A percentile compares a stretch with the other conserved stretches of the same genome.
phyloP scores from a whole-genome alignment of 2,113 vertebrate genomes.

The Pedionomus torquatus region DNA sequence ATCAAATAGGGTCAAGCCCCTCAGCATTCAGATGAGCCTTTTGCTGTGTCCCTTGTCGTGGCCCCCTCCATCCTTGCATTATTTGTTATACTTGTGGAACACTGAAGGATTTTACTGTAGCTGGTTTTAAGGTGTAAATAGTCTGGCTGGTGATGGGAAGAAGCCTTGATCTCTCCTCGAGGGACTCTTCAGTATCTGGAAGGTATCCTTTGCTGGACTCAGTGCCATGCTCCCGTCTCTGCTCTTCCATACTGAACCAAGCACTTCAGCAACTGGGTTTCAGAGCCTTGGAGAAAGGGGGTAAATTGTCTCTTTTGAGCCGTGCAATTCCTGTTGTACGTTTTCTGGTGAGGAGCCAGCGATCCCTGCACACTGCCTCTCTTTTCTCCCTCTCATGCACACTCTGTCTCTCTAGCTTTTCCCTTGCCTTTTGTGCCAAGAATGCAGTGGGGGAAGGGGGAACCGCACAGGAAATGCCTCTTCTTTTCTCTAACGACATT shows the following conservation, averaged over 20 bases:
- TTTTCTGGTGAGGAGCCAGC: slow-evolving; percentile 56
- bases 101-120: not conserved
- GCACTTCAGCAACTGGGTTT: not conserved
- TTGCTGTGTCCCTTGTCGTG: not conserved
- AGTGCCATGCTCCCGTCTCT: not conserved
- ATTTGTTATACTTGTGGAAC: not conserved
- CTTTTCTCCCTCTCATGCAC: slow-evolving; percentile 55
- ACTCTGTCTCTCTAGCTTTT: slow-evolving; percentile 54
- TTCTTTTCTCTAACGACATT: slow-evolving; percentile 74
- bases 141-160: slow-evolving; percentile 10
- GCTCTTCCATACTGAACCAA: not conserved
- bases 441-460: slow-evolving; percentile 74
- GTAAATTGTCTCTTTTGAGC: slow-evolving; percentile 37
- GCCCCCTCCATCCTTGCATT: accelerated
- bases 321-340: slow-evolving; percentile 56
- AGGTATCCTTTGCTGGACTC: not conserved
- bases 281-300: not conserved
- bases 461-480: slow-evolving; percentile 82
- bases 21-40: not conserved
- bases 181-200: not conserved
- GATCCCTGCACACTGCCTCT: slow-evolving; percentile 67
- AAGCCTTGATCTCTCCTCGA: not conserved
- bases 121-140: slow-evolving; percentile 35
- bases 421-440: slow-evolving; percentile 73
- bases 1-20: not conserved